These are phyloP conservation scores for Oreonectes daqikongensis DNA, from an alignment of 2,797 vertebrate genomes.

Conservation along the genomic window DNA sequence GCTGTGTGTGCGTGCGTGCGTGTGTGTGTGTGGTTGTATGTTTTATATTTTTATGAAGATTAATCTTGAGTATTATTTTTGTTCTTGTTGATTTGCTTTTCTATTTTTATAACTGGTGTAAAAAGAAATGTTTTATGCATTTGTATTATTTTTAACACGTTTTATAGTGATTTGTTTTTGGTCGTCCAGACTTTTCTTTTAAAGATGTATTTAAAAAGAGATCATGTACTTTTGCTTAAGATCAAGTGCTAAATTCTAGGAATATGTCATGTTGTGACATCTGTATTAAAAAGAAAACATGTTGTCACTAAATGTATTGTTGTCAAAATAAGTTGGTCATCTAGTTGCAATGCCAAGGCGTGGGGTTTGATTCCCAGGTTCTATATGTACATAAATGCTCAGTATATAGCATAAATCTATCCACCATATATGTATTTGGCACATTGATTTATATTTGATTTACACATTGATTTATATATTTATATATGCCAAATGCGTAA, in stretches of 20 bases:
- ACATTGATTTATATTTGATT: too few relatives aligned
- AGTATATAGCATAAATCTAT: too few relatives aligned
- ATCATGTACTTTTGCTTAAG: background rate
- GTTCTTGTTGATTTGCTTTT: background rate
- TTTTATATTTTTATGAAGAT: constrained; percentile 17
- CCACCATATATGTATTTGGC: too few relatives aligned
- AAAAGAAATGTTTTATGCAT: background rate
- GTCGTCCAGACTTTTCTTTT: background rate
- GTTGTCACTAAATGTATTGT: background rate
- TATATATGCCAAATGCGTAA: too few relatives aligned
- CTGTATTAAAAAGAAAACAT: background rate
- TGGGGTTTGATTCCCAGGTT: too few relatives aligned
- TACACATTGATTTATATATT: too few relatives aligned
- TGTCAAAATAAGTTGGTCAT: too few relatives aligned
- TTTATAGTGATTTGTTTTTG: background rate
- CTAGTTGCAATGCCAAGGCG: too few relatives aligned
- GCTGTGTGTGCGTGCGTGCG: background rate
- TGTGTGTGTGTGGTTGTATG: background rate
- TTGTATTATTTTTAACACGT: background rate
- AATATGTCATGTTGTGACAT: background rate
- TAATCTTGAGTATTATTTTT: background rate
- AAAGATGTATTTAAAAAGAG: background rate
- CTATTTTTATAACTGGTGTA: constrained; percentile 24
- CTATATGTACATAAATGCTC: too few relatives aligned
- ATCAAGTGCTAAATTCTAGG: background rate